phyloP scores from a whole-genome alignment of 1,140 invertebrate species.

The Drosophila pectinifera region DNA sequence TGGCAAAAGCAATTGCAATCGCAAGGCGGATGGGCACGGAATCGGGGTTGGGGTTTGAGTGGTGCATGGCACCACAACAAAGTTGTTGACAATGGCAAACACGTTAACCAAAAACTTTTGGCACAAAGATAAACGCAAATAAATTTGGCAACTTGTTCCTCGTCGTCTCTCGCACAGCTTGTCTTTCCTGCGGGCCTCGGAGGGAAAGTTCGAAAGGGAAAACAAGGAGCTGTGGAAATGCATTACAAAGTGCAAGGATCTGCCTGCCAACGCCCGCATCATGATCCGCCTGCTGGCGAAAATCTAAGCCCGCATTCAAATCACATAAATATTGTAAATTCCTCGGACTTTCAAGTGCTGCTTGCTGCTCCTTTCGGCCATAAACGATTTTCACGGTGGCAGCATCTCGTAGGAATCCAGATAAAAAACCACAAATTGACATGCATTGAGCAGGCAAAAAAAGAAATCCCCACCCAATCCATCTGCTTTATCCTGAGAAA shows the following conservation, averaged over 20 bases:
- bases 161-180: slow-evolving; percentile 29
- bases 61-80: slow-evolving; percentile 74
- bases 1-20: slow-evolving; percentile 82
- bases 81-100: slow-evolving; percentile 83
- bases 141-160: slow-evolving; percentile 75
- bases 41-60: slow-evolving; percentile 22
- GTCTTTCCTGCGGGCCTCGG: slow-evolving; percentile 44
- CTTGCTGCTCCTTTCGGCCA: slow-evolving; percentile 30
- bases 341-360: slow-evolving; percentile 30
- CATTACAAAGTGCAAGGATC: slow-evolving; percentile 39
- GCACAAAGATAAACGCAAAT: slow-evolving; percentile 82
- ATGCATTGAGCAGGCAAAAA: slow-evolving; percentile 57
- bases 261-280: slow-evolving; percentile 59
- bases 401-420: slow-evolving; percentile 14
- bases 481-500: slow-evolving; percentile 22
- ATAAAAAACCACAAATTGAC: slow-evolving; percentile 74
- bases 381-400: slow-evolving; percentile 67
- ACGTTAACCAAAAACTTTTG: slow-evolving; percentile 81
- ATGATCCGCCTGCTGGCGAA: slow-evolving; percentile 19
- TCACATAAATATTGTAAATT: slow-evolving; percentile 63
- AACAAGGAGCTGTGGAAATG: slow-evolving; percentile 17
- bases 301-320: slow-evolving; percentile 70
- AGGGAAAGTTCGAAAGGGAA: slow-evolving; percentile 3
- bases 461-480: slow-evolving; percentile 9
- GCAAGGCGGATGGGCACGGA: slow-evolving; percentile 49